These are phyloP conservation scores for Siphlonurus alternatus DNA, from an alignment of 2,888 invertebrate genomes.

Conservation along the genomic window DNA sequence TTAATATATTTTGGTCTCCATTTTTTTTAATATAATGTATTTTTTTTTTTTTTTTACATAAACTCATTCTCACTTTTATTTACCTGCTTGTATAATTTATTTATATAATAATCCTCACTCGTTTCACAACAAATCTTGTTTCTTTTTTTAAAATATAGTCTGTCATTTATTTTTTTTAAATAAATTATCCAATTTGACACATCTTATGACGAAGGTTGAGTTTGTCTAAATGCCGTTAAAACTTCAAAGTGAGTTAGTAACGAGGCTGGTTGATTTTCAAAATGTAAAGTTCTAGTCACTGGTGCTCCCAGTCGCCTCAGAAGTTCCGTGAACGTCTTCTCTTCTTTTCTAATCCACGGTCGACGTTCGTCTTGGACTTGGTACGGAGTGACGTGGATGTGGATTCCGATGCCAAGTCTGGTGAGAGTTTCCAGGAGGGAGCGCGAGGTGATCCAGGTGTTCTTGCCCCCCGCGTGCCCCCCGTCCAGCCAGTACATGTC, in stretches of 20 bases:
- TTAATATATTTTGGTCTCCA: no score
- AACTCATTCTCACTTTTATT: no score
- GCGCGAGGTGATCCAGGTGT: constrained; percentile 73
- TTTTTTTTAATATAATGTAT: no score
- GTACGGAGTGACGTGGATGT: constrained; percentile 79
- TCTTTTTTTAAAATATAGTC: no score
- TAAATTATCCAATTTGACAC: no score
- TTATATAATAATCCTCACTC: no score
- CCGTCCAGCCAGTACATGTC: constrained; percentile 84
- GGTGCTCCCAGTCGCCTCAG: constrained; percentile 48
- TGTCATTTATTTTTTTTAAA: no score
- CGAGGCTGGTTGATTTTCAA: constrained; percentile 34
- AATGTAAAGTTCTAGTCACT: constrained; percentile 44
- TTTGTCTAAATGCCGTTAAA: constrained; percentile 37
- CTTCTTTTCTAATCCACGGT: constrained; percentile 74
- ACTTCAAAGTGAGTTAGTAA: constrained; percentile 66
- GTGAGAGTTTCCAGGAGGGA: constrained; percentile 55
- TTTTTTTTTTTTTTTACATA: no score
- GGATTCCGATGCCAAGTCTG: constrained; percentile 49
- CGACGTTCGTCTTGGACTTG: constrained; percentile 63
- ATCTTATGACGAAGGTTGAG: not conserved
- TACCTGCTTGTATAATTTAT: no score
- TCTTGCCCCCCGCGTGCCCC: constrained; percentile 73
- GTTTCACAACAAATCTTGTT: no score
- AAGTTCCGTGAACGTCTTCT: constrained; percentile 52